These are phyloP conservation scores for Heliocidaris tuberculata DNA, from an alignment of 35 echinoderm and acorn worm species.

Conservation along the genomic window DNA sequence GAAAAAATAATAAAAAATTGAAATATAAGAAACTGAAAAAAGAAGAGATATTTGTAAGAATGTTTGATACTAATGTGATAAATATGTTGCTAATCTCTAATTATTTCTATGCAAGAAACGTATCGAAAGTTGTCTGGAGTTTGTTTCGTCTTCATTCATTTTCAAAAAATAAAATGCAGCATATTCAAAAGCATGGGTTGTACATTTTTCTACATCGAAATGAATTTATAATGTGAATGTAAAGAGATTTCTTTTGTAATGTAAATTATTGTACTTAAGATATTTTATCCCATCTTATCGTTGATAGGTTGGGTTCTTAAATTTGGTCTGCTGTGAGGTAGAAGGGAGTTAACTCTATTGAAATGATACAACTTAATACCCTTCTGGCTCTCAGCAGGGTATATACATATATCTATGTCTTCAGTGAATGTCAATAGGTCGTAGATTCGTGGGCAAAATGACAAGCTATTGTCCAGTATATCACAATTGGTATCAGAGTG, in stretches of 20 bases:
- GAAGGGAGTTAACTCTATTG: not conserved
- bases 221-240: constrained; percentile 19
- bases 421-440: not conserved
- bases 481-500: not conserved
- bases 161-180: not conserved
- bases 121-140: not conserved
- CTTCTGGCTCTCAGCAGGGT: too few relatives aligned
- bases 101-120: not conserved
- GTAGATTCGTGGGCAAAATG: not conserved
- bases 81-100: not conserved
- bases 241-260: constrained; percentile 14
- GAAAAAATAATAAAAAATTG: not conserved
- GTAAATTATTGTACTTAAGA: not conserved
- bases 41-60: not conserved
- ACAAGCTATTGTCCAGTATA: too few relatives aligned
- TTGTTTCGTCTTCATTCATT: not conserved
- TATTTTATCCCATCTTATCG: not conserved
- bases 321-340: not conserved
- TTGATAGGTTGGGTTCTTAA: not conserved
- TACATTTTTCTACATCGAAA: not conserved
- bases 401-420: not conserved
- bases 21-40: not conserved
- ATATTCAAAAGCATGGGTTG: constrained; percentile 15
- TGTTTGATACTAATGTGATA: not conserved
- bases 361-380: too few relatives aligned